Evolutionary conservation across 2,888 invertebrate genomes (phyloP), one percentile per base, ranked within the genome.

Genomic region (Andrena flavipes): DNA sequence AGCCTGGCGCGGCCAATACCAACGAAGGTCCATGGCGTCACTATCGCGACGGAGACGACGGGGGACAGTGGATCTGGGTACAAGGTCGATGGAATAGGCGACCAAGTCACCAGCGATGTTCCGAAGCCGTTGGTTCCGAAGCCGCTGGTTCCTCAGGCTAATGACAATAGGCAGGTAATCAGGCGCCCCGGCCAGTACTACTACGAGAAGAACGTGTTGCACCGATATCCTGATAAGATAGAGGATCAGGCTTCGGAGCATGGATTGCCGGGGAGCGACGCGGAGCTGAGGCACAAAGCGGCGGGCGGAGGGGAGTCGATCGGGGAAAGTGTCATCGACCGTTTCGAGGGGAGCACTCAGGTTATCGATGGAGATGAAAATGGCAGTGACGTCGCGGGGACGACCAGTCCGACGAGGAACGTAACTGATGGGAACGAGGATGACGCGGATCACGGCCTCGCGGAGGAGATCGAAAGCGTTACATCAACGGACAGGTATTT

Each of bases 121-220:
- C 84, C 88, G 7, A 81, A 60, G 64, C 88, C 87, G 0, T 60
- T 90, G 76, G 2, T 23, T 1, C 48, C 88, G 7, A 81, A 60
- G 64, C 88, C 87, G 0, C 62, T 90, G 76, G 2, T 23, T 1
- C 48, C 67, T 0, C 68, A 20, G 2, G 23, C 20, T 0, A 70
- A 20, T 2, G 74, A 29, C n/a, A 70, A 70, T 16, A 13, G 30
- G 23, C 20, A 60, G 30, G 33, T 29, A 0, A 42, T 16, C 6
- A 68, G 71, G 30, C 84, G 69, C 60, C 87, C 87, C 5, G 89
- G 88, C 2, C 88, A 91, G 20, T 90, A 88, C 79, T 92, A 92
- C 82, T 92, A 91, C 63, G 89, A 91, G 7, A 88, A 80, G 65
- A 92, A 90, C 51, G 85, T 91, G 42, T 70, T 91, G 26, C 80